Base-by-base conservation (phyloP, 2,888 invertebrate species). In the Hyalella azteca region DNA sequence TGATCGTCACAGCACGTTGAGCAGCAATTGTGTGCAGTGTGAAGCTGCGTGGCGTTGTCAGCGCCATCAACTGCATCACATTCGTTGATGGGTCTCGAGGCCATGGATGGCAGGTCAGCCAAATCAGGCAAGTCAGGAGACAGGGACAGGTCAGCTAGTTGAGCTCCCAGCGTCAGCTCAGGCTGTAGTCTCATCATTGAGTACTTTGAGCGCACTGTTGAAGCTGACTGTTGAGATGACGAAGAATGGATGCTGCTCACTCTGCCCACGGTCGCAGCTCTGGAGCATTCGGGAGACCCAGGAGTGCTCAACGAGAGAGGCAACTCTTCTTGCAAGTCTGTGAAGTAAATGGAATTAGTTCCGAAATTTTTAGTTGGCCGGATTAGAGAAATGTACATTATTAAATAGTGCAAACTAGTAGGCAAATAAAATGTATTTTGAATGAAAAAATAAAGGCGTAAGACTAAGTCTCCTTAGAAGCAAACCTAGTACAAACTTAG, bases 211-310 rank as follows among this genome's bases (percentile, higher is more conserved):
- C 85, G 84, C 29, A 85, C 84, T 15, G 86, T 86, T 19, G 86
- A 86, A 15, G 85, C 85, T 49, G 85, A 86, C 15, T 86, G 85
- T 39, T 86, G 85, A 2, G 86, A 86, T 15, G 86, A 84, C 7
- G 86, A 85, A 75, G 86, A 86, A 81, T 86, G 86, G 15, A 85
- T 82, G 77, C 86, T 86, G 59, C 86, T 85, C 1, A 84, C 82
- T 39, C 85, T 80, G 1, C 82, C 84, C 32, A 85, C 54, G 7
- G 22, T 11, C 40, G 36, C 75, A 36, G 45, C 75, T 75, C 75
- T 32, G n/a, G 75, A 75, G 75, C 75, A 75, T 29, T 41, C 45
- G 5, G 75, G 75, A n/a, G 75, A 41, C 29, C 41, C 66, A 15
- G 66, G 66, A 32, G 66, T 36, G 66, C 66, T 66, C 19, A 66